phyloP scores from a whole-genome alignment of 1,140 invertebrate species.

The Drosophila nasuta region DNA sequence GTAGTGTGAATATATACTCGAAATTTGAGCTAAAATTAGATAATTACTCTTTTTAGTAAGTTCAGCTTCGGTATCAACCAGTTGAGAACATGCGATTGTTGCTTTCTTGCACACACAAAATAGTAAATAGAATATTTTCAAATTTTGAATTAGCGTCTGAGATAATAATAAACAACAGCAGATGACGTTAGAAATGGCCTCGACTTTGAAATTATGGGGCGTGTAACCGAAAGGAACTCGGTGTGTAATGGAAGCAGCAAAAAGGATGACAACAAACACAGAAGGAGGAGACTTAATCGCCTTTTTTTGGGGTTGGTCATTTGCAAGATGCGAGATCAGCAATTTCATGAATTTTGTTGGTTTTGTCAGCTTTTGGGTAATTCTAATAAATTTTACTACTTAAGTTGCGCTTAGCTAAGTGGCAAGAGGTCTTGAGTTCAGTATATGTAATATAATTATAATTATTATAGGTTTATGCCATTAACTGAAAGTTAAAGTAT shows the following conservation, averaged over 20 bases:
- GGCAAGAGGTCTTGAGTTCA: not conserved
- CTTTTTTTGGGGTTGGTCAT: constrained; percentile 55
- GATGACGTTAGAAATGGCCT: constrained; percentile 42
- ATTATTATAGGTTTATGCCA: constrained; percentile 1
- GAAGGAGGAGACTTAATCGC: constrained; percentile 6
- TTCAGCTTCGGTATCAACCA: not conserved
- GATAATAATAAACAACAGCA: constrained; percentile 79
- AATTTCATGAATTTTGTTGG: constrained; percentile 43
- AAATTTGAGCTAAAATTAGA: no score
- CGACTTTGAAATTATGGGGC: not conserved
- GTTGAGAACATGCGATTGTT: not conserved
- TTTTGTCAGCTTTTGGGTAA: constrained; percentile 25
- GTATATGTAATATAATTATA: not conserved
- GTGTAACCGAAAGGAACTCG: not conserved
- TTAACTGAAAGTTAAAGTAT: no score
- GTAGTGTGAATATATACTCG: no score
- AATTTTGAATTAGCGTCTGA: constrained; percentile 77
- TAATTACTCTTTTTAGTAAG: not conserved
- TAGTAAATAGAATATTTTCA: constrained; percentile 80
- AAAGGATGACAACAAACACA: not conserved
- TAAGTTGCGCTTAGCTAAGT: constrained; percentile 1
- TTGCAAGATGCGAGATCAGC: constrained; percentile 77
- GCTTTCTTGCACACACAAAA: constrained; percentile 52
- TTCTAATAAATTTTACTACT: constrained; percentile 72
- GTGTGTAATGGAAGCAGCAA: not conserved